A percentile compares a stretch with the other conserved stretches of the same genome.
Conservation (phyloP, 2,113 vertebrate species). For the Lophius piscatorius region DNA sequence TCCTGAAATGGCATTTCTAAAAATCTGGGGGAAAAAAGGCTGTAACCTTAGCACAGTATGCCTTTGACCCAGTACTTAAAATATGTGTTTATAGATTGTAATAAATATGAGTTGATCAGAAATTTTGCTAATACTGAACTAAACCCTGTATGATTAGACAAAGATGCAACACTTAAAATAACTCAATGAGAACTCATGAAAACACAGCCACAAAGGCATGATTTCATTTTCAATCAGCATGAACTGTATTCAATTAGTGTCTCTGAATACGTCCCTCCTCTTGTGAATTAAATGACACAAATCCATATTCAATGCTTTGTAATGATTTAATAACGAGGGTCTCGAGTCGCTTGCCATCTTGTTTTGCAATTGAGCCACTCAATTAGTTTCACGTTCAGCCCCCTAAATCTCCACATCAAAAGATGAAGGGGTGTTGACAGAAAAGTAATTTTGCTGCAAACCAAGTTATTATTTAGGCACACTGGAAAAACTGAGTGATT, state of each 20-base stretch:
- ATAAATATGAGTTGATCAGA: no score
- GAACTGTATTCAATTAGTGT: constrained; percentile 54
- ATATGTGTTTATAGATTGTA: no score
- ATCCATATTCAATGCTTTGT: constrained; percentile 69
- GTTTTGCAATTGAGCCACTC: constrained; percentile 61
- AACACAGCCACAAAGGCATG: constrained; percentile 9
- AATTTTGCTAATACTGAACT: no score
- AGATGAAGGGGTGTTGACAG: background rate
- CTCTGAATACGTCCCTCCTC: constrained; percentile 44
- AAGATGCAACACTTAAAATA: no score
- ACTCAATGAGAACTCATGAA: no score
- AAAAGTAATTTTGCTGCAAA: constrained; percentile 4
- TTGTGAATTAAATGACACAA: constrained; percentile 65
- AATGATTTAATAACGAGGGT: constrained; percentile 68
- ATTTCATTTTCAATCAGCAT: constrained; percentile 45
- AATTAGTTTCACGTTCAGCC: no score
- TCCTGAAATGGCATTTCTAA: no score
- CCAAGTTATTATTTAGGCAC: background rate
- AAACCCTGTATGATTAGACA: no score
- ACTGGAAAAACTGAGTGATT: constrained; percentile 34
- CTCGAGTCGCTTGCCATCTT: constrained; percentile 28
- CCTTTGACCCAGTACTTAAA: no score
- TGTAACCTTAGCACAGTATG: no score
- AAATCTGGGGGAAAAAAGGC: no score
- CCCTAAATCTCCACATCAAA: constrained; percentile 26